A percentile compares a stretch with the other conserved stretches of the same genome.
These are phyloP conservation scores for Alviniconcha strummeri DNA, from an alignment of 2,888 invertebrate genomes.

Conservation along the genomic window DNA sequence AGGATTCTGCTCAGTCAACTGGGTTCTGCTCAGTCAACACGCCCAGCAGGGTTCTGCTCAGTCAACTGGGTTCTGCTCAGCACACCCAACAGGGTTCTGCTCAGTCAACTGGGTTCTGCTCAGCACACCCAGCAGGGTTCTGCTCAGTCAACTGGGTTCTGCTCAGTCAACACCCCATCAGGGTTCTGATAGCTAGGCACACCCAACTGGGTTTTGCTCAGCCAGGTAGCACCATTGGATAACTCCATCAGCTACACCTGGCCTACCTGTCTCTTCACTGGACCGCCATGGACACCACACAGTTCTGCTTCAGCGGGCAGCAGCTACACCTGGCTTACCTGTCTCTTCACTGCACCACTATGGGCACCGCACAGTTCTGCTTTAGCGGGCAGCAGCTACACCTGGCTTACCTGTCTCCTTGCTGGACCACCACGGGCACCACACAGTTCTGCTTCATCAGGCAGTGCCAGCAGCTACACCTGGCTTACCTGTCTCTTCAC, in stretches of 20 bases:
- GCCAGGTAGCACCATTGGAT: no score
- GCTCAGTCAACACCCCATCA: no score
- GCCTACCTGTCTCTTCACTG: conserved; percentile 79
- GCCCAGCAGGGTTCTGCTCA: no score
- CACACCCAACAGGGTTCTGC: no score
- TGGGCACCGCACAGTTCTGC: conserved; percentile 93
- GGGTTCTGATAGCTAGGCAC: no score
- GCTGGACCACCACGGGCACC: conserved; percentile 82
- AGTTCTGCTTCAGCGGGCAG: conserved; percentile 88
- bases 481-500: conserved; percentile 78
- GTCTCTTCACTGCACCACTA: conserved; percentile 81
- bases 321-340: conserved; percentile 51
- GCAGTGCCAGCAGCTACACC: conserved; percentile 76
- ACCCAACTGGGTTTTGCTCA: no score
- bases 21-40: no score
- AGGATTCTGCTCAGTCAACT: no score
- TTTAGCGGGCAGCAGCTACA: conserved; percentile 94
- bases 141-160: no score
- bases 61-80: no score
- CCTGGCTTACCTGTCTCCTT: conserved; percentile 80
- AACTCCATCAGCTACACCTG: background rate
- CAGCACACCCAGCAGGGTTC: no score
- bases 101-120: no score
- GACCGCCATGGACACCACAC: conserved; percentile 86
- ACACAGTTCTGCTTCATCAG: conserved; percentile 76